A percentile compares a stretch with the other conserved stretches of the same genome.
Evolutionary conservation across 2,888 invertebrate genomes (phyloP).

Genomic region (Cordilura impudica): DNA sequence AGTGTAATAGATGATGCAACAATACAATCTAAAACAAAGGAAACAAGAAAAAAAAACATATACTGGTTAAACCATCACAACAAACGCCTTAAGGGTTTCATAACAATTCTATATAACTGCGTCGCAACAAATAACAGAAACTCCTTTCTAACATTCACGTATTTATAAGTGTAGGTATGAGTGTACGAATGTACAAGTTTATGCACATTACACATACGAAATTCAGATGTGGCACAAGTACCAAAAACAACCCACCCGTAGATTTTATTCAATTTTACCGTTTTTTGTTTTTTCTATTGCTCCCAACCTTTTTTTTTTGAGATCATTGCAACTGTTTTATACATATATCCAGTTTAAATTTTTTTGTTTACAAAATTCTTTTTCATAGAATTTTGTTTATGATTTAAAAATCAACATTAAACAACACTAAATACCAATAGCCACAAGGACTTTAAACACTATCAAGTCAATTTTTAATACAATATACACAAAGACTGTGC

Average conservation of each 20-base stretch:
- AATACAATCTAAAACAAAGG: constrained; percentile 52
- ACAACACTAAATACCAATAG: neutral
- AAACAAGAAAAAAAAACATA: constrained; percentile 26
- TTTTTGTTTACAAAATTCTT: neutral
- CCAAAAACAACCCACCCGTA: constrained; percentile 34
- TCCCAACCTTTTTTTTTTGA: neutral
- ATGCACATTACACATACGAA: too few species aligned
- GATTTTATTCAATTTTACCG: constrained; percentile 49
- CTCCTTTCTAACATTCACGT: constrained; percentile 9
- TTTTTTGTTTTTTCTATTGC: constrained; percentile 11
- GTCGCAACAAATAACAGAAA: constrained; percentile 21
- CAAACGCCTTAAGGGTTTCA: constrained; percentile 51
- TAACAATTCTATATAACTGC: constrained; percentile 50
- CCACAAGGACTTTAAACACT: neutral
- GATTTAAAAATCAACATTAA: neutral
- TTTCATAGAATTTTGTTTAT: neutral
- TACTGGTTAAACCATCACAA: constrained; percentile 42
- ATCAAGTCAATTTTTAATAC: neutral
- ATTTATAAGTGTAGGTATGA: neutral
- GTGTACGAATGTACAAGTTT: neutral
- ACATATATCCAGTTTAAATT: neutral
- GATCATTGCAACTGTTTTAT: neutral
- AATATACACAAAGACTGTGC: neutral
- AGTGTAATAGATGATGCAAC: constrained; percentile 53
- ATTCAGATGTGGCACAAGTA: neutral